Evolutionary conservation across 1,140 invertebrate genomes (phyloP), one percentile per base, ranked within the genome.

Genomic region (Manduca sexta): DNA sequence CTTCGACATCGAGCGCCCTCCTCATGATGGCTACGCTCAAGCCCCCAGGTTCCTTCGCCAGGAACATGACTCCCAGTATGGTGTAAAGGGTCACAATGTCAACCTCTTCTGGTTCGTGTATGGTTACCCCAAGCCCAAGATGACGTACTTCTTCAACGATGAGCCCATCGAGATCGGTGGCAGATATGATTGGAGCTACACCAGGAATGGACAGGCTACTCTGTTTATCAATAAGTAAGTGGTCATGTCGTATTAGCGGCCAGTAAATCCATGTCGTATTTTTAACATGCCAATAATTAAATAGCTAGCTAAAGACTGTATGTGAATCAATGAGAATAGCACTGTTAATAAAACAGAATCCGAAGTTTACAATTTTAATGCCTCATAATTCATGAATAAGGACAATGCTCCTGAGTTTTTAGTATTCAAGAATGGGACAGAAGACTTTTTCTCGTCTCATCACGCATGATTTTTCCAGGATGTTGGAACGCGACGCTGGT

Each of bases 41-140:
- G 91, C 93, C 16, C 93, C 93, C 2, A 89, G 91, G 56, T 97
- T 97, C 87, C 85, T 97, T 0, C 89, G 94, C 1, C 93, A 94
- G 64, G 94, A 96, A 69, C 86, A 94, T 64, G 94, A 96, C 46
- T 89, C 90, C 1, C 94, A 95, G 60, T 98, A 96, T 69, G 95
- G 95, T 3, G 91, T 96, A 0, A 95, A 95, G 76, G 93, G 93
- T 50, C 94, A 96, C 66, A 96, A 95, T 56, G 92, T 91, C 3
- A 94, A 92, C 59, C 79, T 97, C 6, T 94, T 95, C 80, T 97
- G 95, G 93, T 97, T 94, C 71, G 93, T 97, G 10, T 97, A 97
- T 70, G 96, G 95, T 0, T 96, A 97, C 82, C 96, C 96, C 0
- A 95, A 96, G 71, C 95, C 95, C 1, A 94, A 91, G 73, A 93